A percentile compares a stretch with the other conserved stretches of the same genome.
Conservation (phyloP, 2,888 invertebrate genomes). For the Aproaerema taeniolella region DNA sequence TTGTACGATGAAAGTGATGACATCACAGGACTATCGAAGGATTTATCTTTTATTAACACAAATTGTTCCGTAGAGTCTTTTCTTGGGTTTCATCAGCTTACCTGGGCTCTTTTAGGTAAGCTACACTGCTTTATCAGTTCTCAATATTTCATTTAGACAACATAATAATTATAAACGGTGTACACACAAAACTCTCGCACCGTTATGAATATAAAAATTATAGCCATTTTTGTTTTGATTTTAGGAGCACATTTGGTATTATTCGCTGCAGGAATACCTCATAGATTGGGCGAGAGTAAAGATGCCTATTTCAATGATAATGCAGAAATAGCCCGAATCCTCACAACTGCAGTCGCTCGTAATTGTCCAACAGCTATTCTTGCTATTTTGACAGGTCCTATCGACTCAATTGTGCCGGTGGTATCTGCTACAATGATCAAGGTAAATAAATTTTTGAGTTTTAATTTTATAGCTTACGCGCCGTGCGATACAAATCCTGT, state of each 20-base stretch:
- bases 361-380: not conserved
- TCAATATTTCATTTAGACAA: not conserved
- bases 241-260: constrained; percentile 83
- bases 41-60: not conserved
- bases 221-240: no score
- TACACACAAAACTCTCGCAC: no score
- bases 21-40: not conserved
- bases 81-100: not conserved
- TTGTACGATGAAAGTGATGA: not conserved
- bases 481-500: no score
- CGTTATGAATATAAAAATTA: no score
- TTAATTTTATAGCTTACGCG: no score
- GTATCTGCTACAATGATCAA: not conserved
- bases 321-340: no score
- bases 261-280: constrained; percentile 95
- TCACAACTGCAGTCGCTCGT: not conserved
- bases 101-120: not conserved
- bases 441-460: no score
- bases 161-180: no score
- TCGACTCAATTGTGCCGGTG: constrained; percentile 1
- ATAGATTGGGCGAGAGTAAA: no score
- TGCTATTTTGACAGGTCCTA: not conserved
- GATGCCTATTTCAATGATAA: no score
- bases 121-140: not conserved
- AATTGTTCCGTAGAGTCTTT: not conserved